Base-by-base conservation (phyloP, 2,797 vertebrate genomes). In the Distichodus sexfasciatus region DNA sequence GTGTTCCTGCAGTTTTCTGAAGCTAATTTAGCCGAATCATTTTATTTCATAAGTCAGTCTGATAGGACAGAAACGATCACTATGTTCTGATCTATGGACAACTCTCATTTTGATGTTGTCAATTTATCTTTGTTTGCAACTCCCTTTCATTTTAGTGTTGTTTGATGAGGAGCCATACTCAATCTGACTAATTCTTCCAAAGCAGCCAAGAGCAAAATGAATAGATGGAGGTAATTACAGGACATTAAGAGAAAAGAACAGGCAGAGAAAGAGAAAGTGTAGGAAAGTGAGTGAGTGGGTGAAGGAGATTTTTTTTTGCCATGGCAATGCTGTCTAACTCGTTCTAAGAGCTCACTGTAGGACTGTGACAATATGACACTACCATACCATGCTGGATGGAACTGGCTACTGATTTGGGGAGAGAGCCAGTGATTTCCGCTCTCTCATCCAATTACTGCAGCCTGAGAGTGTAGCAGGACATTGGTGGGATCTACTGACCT, bases 371-470 rank as follows among this genome's bases (percentile, higher is more conserved):
- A 0, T 62, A n/a, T n/a, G n/a, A n/a, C 75, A 15, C 11, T 28
- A 72, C 53, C 74, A 28, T 55, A 76, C 62, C 70, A 61, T 70
- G 53, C 68, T 86, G 89, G 85, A 87, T 71, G 76, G 81, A 83
- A 87, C 86, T 83, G 83, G 78, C 78, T 74, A 75, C 61, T 64
- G 65, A 71, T 38, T 61, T 63, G 63, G 73, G 76, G 75, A 84
- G 66, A 65, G 82, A 84, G 77, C 69, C 71, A 82, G 83, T 87
- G 83, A 88, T 85, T 73, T 69, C 41, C 67, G 17, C 41, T 61
- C 79, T 80, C 50, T 72, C 78, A 89, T 89, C 85, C 84, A 86
- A 79, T 89, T 81, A 81, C 74, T 79, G 78, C 81, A 86, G 82
- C 79, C 87, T 74, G 75, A 28, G 2, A 50, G 55, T 61, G 69